A percentile compares a stretch with the other conserved stretches of the same genome.
Evolutionary conservation across 2,888 invertebrate species (phyloP).

Genomic region (Trachelus troglodyta): DNA sequence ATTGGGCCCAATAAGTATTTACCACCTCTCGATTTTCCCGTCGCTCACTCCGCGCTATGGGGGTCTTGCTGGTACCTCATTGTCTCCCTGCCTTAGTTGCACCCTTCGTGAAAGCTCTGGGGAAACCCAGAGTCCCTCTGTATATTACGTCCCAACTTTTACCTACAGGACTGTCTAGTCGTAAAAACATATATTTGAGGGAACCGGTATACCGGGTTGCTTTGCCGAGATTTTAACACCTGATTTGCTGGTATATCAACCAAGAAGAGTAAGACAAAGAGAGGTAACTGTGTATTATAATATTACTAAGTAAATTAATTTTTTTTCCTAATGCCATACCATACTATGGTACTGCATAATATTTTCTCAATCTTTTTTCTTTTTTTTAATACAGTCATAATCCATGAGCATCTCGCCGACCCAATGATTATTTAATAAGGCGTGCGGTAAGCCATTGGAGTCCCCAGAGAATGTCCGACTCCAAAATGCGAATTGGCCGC

Average conservation of each 20-base stretch:
- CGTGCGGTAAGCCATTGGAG: not conserved
- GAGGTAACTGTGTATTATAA: not conserved
- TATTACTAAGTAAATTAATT: not conserved
- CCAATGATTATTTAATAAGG: not conserved
- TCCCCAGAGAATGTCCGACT: not conserved
- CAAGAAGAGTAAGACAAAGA: slow-evolving; percentile 19
- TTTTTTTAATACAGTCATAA: too few species aligned
- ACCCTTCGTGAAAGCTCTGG: slow-evolving; percentile 1
- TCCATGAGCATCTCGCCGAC: too few species aligned
- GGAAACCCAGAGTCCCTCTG: slow-evolving; percentile 4
- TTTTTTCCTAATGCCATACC: not conserved
- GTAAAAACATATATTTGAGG: not conserved
- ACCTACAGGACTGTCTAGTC: not conserved
- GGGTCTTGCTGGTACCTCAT: slow-evolving; percentile 42
- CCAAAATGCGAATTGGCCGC: not conserved
- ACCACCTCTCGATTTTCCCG: slow-evolving; percentile 42
- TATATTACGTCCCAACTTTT: not conserved
- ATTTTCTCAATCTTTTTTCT: too few species aligned
- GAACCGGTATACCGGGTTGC: not conserved
- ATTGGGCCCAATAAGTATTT: slow-evolving; percentile 52
- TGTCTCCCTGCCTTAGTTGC: slow-evolving; percentile 26
- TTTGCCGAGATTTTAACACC: not conserved
- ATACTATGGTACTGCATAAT: not conserved
- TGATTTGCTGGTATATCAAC: slow-evolving; percentile 12
- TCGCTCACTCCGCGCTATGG: slow-evolving; percentile 32